A percentile compares a stretch with the other conserved stretches of the same genome.
phyloP scores from a whole-genome alignment of 2,888 invertebrate genomes.

The Liopterus haemorrhoidalis region DNA sequence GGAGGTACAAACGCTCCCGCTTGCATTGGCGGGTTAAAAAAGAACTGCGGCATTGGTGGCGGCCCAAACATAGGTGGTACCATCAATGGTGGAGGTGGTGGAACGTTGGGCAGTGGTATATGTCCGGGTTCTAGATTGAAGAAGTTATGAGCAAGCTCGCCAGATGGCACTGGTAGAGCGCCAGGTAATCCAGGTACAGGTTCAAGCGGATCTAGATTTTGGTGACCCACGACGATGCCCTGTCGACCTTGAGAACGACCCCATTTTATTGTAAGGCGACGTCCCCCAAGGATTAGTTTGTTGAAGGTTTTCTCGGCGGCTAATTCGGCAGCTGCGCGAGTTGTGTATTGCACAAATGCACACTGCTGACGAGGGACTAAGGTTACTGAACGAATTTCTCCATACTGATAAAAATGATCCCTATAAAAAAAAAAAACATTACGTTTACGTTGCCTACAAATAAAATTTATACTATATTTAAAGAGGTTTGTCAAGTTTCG shows the following conservation, averaged over 20 bases:
- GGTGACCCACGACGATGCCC: slow-evolving; percentile 48
- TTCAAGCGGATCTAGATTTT: slow-evolving; percentile 54
- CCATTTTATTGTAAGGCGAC: slow-evolving; percentile 96
- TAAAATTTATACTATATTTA: slow-evolving; percentile 1
- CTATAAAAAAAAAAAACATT: slow-evolving; percentile 46
- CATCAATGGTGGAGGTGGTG: slow-evolving; percentile 46
- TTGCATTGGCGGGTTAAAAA: slow-evolving; percentile 43
- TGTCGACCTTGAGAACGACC: slow-evolving; percentile 86
- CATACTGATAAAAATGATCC: slow-evolving; percentile 97
- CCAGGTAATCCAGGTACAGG: slow-evolving; percentile 75
- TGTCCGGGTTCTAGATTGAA: slow-evolving; percentile 57
- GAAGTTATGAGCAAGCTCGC: slow-evolving; percentile 60
- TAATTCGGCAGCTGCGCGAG: slow-evolving; percentile 80
- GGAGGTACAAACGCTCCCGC: slow-evolving; percentile 39
- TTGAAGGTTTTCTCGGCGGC: slow-evolving; percentile 96
- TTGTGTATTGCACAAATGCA: slow-evolving; percentile 95
- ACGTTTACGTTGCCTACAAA: too few relatives aligned
- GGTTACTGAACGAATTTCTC: slow-evolving; percentile 91
- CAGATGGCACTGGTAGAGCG: slow-evolving; percentile 58
- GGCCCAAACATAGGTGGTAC: slow-evolving; percentile 59
- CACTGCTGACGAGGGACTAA: slow-evolving; percentile 90
- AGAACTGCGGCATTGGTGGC: slow-evolving; percentile 53
- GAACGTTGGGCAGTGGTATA: slow-evolving; percentile 46
- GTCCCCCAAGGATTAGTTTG: slow-evolving; percentile 74
- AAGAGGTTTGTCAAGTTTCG: background rate